Percentiles rank a stretch among this genome's conserved stretches.
phyloP scores from a whole-genome alignment of 2,113 vertebrate genomes.

The Hippocampus abdominalis region DNA sequence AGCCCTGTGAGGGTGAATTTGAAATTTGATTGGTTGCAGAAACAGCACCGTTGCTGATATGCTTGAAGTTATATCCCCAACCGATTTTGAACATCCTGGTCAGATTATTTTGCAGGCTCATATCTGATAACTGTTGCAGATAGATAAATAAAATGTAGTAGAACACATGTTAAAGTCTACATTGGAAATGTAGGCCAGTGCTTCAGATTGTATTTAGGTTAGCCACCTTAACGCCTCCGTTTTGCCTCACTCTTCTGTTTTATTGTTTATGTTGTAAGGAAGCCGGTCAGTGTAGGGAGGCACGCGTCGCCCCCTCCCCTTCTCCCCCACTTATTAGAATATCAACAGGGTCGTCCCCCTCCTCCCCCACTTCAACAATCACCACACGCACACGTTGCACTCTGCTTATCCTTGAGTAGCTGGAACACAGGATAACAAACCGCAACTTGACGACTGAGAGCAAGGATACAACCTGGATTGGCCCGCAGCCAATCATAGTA shows the following conservation, averaged over 20 bases:
- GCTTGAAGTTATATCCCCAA: too few relatives aligned
- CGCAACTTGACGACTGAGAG: background rate
- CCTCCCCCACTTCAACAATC: background rate
- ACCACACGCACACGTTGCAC: conserved; percentile 4
- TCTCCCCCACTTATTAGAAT: conserved; percentile 61
- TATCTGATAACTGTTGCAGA: too few relatives aligned
- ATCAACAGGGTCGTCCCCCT: conserved; percentile 22
- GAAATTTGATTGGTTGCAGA: too few relatives aligned
- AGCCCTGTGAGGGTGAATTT: too few relatives aligned
- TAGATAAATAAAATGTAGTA: too few relatives aligned
- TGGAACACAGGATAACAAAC: background rate
- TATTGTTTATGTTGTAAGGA: conserved; percentile 5
- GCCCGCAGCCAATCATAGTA: background rate
- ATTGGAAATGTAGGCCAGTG: too few relatives aligned
- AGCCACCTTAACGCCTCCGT: too few relatives aligned
- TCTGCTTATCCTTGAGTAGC: background rate
- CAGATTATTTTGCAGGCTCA: too few relatives aligned
- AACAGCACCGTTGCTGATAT: too few relatives aligned
- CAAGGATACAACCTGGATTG: background rate
- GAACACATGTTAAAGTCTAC: too few relatives aligned
- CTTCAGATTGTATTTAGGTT: too few relatives aligned
- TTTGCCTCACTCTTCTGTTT: background rate
- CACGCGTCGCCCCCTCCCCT: conserved; percentile 45
- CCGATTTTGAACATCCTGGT: too few relatives aligned
- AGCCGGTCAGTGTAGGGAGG: conserved; percentile 41